Conservation (phyloP, 1,140 invertebrate species). For the Diprion similis region DNA sequence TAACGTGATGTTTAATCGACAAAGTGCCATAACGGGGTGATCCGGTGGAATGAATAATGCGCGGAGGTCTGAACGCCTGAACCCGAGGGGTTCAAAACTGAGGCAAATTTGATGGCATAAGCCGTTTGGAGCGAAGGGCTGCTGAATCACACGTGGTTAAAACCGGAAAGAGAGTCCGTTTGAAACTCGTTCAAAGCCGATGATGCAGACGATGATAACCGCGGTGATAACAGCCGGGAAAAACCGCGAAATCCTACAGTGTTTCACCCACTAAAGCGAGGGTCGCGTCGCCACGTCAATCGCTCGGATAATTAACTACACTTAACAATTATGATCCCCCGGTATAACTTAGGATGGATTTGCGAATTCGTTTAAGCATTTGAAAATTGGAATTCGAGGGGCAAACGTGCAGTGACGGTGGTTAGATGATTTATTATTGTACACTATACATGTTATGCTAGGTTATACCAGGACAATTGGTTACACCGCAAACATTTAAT, state of each 20-base stretch:
- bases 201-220: not conserved
- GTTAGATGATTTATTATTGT: not conserved
- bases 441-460: not conserved
- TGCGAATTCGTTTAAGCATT: too few species aligned
- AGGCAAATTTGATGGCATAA: not conserved
- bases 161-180: not conserved
- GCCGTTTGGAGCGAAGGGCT: not conserved
- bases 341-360: too few species aligned
- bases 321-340: too few species aligned
- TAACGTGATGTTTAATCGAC: not conserved
- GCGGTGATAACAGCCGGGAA: not conserved
- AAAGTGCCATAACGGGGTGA: constrained; percentile 5
- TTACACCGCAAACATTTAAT: not conserved
- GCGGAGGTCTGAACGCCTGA: not conserved
- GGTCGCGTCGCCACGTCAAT: not conserved
- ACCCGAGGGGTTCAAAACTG: not conserved
- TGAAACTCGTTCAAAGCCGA: constrained; percentile 1
- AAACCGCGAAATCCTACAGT: not conserved
- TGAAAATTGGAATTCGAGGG: too few species aligned
- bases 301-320: too few species aligned
- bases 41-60: constrained; percentile 2
- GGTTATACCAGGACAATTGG: not conserved
- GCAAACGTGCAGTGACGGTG: not conserved
- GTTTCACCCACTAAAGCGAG: not conserved
- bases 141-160: not conserved